phyloP scores from a whole-genome alignment of 2,113 vertebrate species.

The Datnioides undecimradiatus region DNA sequence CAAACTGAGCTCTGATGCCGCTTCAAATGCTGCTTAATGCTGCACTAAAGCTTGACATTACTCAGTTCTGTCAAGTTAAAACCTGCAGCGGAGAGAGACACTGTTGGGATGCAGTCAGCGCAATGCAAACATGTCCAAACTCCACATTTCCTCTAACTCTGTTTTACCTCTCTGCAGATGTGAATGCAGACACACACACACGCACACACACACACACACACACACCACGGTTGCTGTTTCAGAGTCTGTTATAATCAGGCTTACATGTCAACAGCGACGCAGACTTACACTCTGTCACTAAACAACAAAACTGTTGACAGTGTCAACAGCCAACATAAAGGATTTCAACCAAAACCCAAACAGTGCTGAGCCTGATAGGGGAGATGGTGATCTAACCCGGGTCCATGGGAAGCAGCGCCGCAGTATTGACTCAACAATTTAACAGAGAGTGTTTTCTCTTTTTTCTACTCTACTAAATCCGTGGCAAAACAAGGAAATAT shows the following conservation, averaged over 20 bases:
- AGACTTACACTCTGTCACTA: conserved; percentile 53
- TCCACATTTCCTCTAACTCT: neutral
- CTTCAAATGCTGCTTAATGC: no score
- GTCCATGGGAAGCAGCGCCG: conserved; percentile 44
- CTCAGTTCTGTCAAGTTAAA: no score
- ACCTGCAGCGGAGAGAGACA: no score
- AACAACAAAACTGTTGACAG: conserved; percentile 67
- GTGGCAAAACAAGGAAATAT: neutral
- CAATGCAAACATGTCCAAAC: no score
- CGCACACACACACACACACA: neutral
- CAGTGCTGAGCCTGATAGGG: conserved; percentile 34
- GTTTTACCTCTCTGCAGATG: neutral
- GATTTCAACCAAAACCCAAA: conserved; percentile 63
- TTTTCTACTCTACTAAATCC: neutral
- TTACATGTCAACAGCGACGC: conserved; percentile 60
- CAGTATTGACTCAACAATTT: conserved; percentile 37
- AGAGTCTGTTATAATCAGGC: conserved; percentile 44
- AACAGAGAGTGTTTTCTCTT: no score
- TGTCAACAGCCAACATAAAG: conserved; percentile 63
- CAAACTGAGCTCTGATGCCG: no score
- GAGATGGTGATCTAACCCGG: conserved; percentile 42
- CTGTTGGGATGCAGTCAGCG: no score
- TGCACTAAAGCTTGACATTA: no score
- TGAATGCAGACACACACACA: neutral
- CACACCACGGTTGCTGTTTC: neutral